These are phyloP conservation scores for Peribatodes rhomboidaria DNA, from an alignment of 2,888 invertebrate species.

Conservation along the genomic window DNA sequence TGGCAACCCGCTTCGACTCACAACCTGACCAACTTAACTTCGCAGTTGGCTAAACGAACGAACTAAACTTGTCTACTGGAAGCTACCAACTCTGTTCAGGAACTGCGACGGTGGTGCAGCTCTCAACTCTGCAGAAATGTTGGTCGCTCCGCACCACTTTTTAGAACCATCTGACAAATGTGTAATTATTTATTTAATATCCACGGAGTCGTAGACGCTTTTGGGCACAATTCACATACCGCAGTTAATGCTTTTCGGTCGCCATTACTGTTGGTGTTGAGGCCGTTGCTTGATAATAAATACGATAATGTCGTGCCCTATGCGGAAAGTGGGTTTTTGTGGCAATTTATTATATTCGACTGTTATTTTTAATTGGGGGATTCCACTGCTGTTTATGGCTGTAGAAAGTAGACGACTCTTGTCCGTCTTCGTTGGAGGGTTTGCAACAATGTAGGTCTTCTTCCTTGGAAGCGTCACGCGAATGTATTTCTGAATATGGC, in stretches of 20 bases:
- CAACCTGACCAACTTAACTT: background rate
- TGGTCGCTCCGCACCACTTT: slow-evolving; percentile 63
- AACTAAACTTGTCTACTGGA: background rate
- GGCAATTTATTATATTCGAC: slow-evolving; percentile 63
- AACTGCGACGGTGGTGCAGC: background rate
- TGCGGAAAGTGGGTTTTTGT: slow-evolving; percentile 46
- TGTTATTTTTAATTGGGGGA: slow-evolving; percentile 63
- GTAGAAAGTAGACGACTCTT: slow-evolving; percentile 24
- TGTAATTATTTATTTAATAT: slow-evolving; percentile 87
- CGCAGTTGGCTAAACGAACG: background rate
- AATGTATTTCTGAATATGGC: slow-evolving; percentile 10
- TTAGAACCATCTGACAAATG: slow-evolving; percentile 85
- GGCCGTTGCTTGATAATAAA: slow-evolving; percentile 61
- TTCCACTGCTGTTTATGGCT: slow-evolving; percentile 40
- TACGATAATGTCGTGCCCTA: slow-evolving; percentile 36
- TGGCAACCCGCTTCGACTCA: slow-evolving; percentile 71
- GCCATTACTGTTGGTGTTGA: slow-evolving; percentile 64
- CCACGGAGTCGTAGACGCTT: slow-evolving; percentile 65
- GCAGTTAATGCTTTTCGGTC: slow-evolving; percentile 67
- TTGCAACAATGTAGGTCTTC: slow-evolving; percentile 5
- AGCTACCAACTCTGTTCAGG: background rate
- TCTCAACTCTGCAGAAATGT: background rate
- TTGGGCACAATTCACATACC: slow-evolving; percentile 83
- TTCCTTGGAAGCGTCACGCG: background rate
- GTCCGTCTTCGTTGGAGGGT: slow-evolving; percentile 8